These are phyloP conservation scores for Cartodere bifasciata DNA, from an alignment of 2,888 invertebrate species.

Conservation along the genomic window DNA sequence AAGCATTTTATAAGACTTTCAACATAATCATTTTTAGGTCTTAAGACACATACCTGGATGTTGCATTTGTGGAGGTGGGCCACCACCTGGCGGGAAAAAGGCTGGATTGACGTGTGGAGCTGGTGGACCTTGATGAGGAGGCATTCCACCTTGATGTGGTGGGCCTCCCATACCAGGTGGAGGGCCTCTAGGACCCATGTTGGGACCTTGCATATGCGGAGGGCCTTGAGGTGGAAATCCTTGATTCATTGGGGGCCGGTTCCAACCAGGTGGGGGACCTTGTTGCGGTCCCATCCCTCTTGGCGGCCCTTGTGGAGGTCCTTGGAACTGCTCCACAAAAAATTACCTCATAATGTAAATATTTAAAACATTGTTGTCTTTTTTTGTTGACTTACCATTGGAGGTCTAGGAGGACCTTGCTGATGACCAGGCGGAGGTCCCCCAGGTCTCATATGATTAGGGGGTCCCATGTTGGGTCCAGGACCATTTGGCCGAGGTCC, in stretches of 20 bases:
- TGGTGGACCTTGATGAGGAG: slow-evolving; percentile 45
- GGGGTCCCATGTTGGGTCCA: slow-evolving; percentile 30
- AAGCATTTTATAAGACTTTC: no score
- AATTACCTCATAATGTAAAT: background rate
- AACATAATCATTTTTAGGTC: no score
- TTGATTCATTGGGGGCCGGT: slow-evolving; percentile 59
- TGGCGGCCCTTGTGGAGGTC: slow-evolving; percentile 43
- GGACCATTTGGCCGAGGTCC: slow-evolving; percentile 45
- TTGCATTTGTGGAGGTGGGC: slow-evolving; percentile 42
- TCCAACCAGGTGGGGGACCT: slow-evolving; percentile 61
- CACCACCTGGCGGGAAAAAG: slow-evolving; percentile 74
- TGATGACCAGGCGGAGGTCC: slow-evolving; percentile 49
- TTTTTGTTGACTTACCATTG: slow-evolving; percentile 37
- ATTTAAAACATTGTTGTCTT: background rate
- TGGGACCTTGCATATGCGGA: slow-evolving; percentile 54
- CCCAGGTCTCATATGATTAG: slow-evolving; percentile 41
- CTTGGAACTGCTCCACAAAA: slow-evolving; percentile 36
- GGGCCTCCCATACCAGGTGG: slow-evolving; percentile 39
- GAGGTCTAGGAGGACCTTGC: slow-evolving; percentile 44
- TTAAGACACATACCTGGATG: slow-evolving; percentile 40
- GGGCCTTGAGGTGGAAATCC: slow-evolving; percentile 54
- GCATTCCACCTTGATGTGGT: no score
- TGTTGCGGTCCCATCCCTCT: slow-evolving; percentile 48
- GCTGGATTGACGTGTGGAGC: slow-evolving; percentile 96
- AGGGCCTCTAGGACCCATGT: slow-evolving; percentile 43